Evolutionary conservation across 2,113 vertebrate species (phyloP).

Genomic region (Hippotragus niger): DNA sequence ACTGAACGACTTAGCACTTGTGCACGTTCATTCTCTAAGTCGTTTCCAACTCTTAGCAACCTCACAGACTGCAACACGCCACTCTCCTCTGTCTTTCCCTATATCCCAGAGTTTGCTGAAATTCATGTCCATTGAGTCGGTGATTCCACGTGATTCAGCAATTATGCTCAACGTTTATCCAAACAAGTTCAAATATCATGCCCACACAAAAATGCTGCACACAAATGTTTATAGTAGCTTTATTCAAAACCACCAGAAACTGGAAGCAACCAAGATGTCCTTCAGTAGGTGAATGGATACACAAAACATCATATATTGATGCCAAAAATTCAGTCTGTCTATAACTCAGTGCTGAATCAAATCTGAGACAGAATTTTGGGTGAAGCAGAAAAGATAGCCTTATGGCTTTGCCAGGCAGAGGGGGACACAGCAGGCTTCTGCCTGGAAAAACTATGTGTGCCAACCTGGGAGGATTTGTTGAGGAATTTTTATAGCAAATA

Average conservation of each 20-base stretch:
- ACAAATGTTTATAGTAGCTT: not conserved
- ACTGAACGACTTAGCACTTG: not conserved
- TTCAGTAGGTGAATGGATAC: not conserved
- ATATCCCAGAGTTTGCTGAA: not conserved
- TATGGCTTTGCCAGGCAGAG: not conserved
- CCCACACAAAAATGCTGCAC: not conserved
- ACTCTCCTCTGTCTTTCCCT: not conserved
- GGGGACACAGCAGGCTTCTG: not conserved
- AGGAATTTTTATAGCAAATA: not conserved
- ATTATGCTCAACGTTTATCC: not conserved
- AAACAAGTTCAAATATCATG: not conserved
- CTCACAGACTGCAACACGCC: not conserved
- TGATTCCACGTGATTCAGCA: not conserved
- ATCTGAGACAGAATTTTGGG: not conserved
- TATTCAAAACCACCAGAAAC: not conserved
- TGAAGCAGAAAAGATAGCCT: not conserved
- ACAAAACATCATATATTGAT: not conserved
- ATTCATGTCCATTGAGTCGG: not conserved
- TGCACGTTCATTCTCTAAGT: not conserved
- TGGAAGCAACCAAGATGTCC: not conserved
- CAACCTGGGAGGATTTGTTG: not conserved
- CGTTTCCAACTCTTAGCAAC: not conserved
- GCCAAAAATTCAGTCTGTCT: not conserved
- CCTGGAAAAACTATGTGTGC: not conserved
- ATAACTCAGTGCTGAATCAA: not conserved